Evolutionary conservation across 2,888 invertebrate species (phyloP).

Genomic region (Ophioninae sp.): DNA sequence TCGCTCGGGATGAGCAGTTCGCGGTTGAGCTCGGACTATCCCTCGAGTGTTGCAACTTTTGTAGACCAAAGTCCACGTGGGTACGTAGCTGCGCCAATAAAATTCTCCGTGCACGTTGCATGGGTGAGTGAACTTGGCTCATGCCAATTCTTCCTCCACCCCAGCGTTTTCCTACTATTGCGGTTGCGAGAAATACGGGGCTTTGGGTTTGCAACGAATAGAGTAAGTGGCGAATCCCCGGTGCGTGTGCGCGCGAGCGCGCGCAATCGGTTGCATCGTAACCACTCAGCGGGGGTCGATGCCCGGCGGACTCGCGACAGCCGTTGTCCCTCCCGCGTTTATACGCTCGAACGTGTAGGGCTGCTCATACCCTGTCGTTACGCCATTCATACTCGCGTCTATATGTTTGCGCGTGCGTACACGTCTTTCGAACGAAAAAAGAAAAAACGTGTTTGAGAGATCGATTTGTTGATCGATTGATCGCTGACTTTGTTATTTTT

Average conservation of each 20-base stretch:
- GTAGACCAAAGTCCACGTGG: conserved; percentile 2
- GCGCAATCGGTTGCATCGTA: conserved; percentile 56
- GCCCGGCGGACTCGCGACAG: conserved; percentile 69
- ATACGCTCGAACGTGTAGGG: conserved; percentile 42
- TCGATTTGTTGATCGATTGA: neutral
- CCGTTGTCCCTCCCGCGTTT: conserved; percentile 55
- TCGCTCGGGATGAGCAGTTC: neutral
- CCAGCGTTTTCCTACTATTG: neutral
- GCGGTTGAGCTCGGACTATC: neutral
- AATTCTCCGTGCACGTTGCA: conserved; percentile 13
- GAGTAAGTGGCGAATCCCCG: conserved; percentile 20
- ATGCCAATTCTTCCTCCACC: conserved; percentile 11
- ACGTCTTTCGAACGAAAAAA: neutral
- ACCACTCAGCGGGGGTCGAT: conserved; percentile 72
- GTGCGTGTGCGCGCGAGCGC: neutral
- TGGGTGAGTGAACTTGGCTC: conserved; percentile 6
- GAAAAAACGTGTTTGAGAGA: neutral
- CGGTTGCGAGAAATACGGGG: conserved; percentile 41
- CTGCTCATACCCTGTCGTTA: conserved; percentile 71
- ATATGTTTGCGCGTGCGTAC: conserved; percentile 20
- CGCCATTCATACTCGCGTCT: conserved; percentile 77
- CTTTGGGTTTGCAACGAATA: conserved; percentile 40
- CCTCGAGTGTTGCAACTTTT: neutral
- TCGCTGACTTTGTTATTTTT: neutral
- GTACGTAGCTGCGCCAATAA: neutral